phyloP scores from a whole-genome alignment of 2,797 vertebrate genomes.

The Ispidina lecontei region DNA sequence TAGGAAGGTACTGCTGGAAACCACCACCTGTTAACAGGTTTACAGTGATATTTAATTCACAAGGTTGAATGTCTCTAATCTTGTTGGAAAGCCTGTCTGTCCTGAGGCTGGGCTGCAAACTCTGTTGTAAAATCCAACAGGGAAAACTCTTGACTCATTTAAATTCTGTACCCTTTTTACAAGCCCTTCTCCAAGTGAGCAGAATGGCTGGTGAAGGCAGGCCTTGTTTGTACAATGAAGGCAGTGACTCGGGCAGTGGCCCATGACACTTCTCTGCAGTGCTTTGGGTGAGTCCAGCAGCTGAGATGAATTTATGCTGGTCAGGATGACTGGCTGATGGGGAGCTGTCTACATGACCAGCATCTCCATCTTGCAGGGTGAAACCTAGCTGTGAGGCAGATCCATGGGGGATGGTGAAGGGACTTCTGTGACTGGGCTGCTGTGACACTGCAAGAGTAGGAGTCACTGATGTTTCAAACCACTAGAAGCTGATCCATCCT shows the following conservation, averaged over 20 bases:
- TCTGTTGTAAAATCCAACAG: background rate
- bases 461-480: background rate
- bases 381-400: background rate
- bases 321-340: background rate
- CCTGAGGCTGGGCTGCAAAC: background rate
- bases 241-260: background rate
- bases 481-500: background rate
- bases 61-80: background rate
- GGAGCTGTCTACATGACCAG: background rate
- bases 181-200: background rate
- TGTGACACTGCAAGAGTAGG: background rate
- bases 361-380: background rate
- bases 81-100: background rate
- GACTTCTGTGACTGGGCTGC: background rate
- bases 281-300: background rate
- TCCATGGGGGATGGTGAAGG: background rate
- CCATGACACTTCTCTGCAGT: fast-evolving
- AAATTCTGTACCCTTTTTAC: background rate
- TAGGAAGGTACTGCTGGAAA: background rate
- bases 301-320: background rate
- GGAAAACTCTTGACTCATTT: background rate
- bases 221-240: background rate
- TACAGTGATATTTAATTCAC: background rate
- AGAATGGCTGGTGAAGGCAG: background rate
- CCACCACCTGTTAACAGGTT: background rate